Evolutionary conservation across 1,140 invertebrate genomes (phyloP), one percentile per base, ranked within the genome.

Genomic region (Heliconius congener): DNA sequence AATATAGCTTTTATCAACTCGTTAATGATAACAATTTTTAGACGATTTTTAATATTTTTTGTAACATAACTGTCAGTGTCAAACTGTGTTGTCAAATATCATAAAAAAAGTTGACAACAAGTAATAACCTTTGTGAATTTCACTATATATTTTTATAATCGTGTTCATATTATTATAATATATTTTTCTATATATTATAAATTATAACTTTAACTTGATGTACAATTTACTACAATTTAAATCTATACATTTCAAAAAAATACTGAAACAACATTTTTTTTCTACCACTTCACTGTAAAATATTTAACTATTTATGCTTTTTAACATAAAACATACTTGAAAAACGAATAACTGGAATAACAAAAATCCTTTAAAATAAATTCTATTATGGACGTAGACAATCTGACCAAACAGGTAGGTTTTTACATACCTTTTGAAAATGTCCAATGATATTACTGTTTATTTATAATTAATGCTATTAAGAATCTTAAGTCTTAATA

Each of bases 381-480:
- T 16, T 46, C 37, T 23, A 42, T 19, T 3, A 91, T 92, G 90
- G 88, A 88, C 42, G 75, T 82, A 2, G 91, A 91, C 23, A 90
- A 93, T 85, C 85, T 90, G 82, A 84, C 86, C 0, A 92, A 89
- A 87, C 91, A 93, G 84, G 91, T 92, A 72, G 5, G 71, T 8
- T 71, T 13, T 9, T 37, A 71, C 13, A 19, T n/a, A 18, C 71
- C 27, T 30, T 34, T 71, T 27, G 18, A 72, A 19, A 72, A 37
- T 19, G 8, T 72, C 39, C 19, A 34, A 72, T 72, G n/a, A 2
- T 6, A 9, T 19, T 34, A 70, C 13, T 42, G 37, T 72, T 72
- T 72, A 42, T 39, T 57, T 57, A 57, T 23, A n/a, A 23, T 9
- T n/a, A 57, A 11, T 57, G n/a, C 23, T 57, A 23, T 57, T 46